Percentiles rank a stretch among this genome's conserved stretches.
These are phyloP conservation scores for Potamilus streckersoni DNA, from an alignment of 1,140 invertebrate genomes.

Conservation along the genomic window DNA sequence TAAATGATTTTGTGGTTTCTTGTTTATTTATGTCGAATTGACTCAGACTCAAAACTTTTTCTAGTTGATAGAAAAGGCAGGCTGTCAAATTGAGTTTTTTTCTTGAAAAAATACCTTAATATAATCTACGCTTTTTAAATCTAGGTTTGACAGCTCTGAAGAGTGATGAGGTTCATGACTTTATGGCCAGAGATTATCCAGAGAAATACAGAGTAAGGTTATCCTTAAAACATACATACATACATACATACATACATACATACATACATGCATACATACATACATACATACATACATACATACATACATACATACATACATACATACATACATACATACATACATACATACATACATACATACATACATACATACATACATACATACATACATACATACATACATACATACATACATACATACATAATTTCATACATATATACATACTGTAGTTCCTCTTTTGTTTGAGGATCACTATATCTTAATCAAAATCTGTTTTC, in stretches of 20 bases:
- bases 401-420: neutral
- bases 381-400: neutral
- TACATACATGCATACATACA: neutral
- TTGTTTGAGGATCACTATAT: neutral
- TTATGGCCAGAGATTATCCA: constrained; percentile 95
- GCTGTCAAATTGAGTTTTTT: neutral
- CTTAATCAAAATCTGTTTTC: neutral
- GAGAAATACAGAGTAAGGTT: constrained; percentile 81
- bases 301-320: neutral
- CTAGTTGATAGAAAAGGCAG: neutral
- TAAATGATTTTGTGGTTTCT: constrained; percentile 2
- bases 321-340: neutral
- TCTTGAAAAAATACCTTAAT: neutral
- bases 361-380: neutral
- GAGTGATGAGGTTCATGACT: constrained; percentile 91
- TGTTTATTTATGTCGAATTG: neutral
- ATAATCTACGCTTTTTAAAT: constrained; percentile 16
- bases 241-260: neutral
- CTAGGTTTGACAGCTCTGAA: constrained; percentile 89
- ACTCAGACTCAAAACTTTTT: neutral
- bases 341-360: neutral
- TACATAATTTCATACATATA: neutral
- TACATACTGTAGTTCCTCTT: neutral
- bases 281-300: neutral
- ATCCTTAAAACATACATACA: constrained; percentile 1